Conservation (phyloP, 2,888 invertebrate species). For the Synergus gifuensis region DNA sequence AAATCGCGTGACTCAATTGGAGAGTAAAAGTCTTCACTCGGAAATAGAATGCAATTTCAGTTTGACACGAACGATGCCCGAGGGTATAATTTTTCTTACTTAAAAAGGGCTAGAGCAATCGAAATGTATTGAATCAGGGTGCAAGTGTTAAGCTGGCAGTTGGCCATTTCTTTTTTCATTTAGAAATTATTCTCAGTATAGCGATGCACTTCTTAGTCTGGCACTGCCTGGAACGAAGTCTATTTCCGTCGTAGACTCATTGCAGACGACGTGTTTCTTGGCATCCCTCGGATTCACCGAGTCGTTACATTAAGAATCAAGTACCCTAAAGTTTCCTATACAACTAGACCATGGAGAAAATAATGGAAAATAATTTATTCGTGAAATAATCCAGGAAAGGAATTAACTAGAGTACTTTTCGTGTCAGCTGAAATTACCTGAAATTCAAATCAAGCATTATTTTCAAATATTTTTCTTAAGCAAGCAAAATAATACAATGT, state of each 20-base stretch:
- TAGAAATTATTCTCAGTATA: slow-evolving; percentile 51
- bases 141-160: slow-evolving; percentile 42
- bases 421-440: not conserved
- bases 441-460: too few species aligned
- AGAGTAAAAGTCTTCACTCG: not conserved
- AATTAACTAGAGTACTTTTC: not conserved
- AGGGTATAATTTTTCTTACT: slow-evolving; percentile 19
- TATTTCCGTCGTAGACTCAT: slow-evolving; percentile 66
- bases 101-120: slow-evolving; percentile 19
- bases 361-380: not conserved
- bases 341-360: not conserved
- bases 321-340: not conserved
- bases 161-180: slow-evolving; percentile 42
- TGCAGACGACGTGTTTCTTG: slow-evolving; percentile 56
- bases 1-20: slow-evolving; percentile 3
- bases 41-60: slow-evolving; percentile 23
- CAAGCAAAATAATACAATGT: too few species aligned
- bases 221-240: slow-evolving; percentile 51
- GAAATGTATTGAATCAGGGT: slow-evolving; percentile 37
- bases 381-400: not conserved
- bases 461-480: too few species aligned
- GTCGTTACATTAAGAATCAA: slow-evolving; percentile 32
- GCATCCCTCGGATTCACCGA: slow-evolving; percentile 35
- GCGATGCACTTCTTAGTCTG: slow-evolving; percentile 48
- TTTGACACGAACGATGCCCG: slow-evolving; percentile 15